A percentile compares a stretch with the other conserved stretches of the same genome.
Evolutionary conservation across 2,888 invertebrate species (phyloP).

Genomic region (Drosophila merina): DNA sequence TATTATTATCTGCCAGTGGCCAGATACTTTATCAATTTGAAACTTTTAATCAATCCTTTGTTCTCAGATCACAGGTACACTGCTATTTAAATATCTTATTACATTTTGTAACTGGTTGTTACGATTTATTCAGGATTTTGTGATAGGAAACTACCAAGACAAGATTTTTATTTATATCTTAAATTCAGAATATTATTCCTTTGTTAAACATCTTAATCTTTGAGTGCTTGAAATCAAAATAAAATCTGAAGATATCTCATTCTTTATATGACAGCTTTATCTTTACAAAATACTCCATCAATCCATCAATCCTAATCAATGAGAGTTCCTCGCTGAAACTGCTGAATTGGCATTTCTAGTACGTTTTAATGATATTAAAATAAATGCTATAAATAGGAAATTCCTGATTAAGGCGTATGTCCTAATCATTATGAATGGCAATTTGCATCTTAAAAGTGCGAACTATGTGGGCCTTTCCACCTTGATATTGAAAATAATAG

Average conservation of each 20-base stretch:
- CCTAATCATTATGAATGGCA: slow-evolving; percentile 26
- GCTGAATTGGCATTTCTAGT: not conserved
- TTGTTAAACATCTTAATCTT: not conserved
- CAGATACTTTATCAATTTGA: slow-evolving; percentile 13
- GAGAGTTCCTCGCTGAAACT: not conserved
- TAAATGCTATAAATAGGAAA: not conserved
- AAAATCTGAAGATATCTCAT: not conserved
- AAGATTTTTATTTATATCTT: too few species aligned
- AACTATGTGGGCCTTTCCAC: not conserved
- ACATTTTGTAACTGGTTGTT: not conserved
- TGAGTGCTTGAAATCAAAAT: not conserved
- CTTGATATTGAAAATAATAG: slow-evolving; percentile 25
- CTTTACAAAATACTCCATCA: not conserved
- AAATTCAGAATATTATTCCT: not conserved
- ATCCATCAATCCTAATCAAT: not conserved
- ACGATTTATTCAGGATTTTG: too few species aligned
- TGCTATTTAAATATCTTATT: slow-evolving; percentile 1
- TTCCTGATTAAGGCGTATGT: not conserved
- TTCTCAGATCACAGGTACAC: not conserved
- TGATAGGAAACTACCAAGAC: too few species aligned
- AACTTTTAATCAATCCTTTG: slow-evolving; percentile 1
- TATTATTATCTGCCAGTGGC: slow-evolving; percentile 6
- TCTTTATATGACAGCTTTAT: not conserved
- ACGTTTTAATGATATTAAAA: not conserved
- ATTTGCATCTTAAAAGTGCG: not conserved